Base-by-base conservation (phyloP, 2,888 invertebrate species). In the Thalpophila matura region DNA sequence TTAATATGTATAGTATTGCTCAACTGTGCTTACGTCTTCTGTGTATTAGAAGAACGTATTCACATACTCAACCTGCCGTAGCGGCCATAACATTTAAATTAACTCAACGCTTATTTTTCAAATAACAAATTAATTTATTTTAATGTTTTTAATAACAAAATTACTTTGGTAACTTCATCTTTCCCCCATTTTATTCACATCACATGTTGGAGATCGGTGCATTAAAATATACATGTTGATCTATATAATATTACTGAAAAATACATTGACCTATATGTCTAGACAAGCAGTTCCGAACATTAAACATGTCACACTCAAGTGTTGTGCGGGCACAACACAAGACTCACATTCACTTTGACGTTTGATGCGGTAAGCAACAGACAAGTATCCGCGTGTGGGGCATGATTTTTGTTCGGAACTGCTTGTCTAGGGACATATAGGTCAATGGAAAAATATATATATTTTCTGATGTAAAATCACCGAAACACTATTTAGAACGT, bases 401-500 rank as follows among this genome's bases (percentile, higher is more conserved):
- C n/a, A n/a, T n/a, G n/a, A n/a, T n/a, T n/a, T n/a, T n/a, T n/a
- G n/a, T n/a, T n/a, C n/a, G n/a, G n/a, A n/a, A n/a, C n/a, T n/a
- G n/a, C n/a, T n/a, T n/a, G n/a, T n/a, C n/a, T n/a, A n/a, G n/a
- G n/a, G n/a, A n/a, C n/a, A n/a, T n/a, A n/a, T n/a, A n/a, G n/a
- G n/a, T n/a, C n/a, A n/a, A n/a, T n/a, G n/a, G 0, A n/a, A 31
- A 72, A 33, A 4, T 66, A 72, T 72, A n/a, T 50, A 54, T 18
- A 73, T 31, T 35, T 26, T 33, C 5, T 38, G 35, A 66, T 16
- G 7, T 16, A 27, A 24, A 16, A 64, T 53, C 1, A 10, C 29
- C 16, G 20, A 33, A 7, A 35, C 6, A 20, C 10, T 51, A 61
- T 33, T 20, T 18, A 24, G 12, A 55, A 49, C 38, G 16, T 7